phyloP scores from a whole-genome alignment of 2,797 vertebrate genomes.

The Varecia variegata region DNA sequence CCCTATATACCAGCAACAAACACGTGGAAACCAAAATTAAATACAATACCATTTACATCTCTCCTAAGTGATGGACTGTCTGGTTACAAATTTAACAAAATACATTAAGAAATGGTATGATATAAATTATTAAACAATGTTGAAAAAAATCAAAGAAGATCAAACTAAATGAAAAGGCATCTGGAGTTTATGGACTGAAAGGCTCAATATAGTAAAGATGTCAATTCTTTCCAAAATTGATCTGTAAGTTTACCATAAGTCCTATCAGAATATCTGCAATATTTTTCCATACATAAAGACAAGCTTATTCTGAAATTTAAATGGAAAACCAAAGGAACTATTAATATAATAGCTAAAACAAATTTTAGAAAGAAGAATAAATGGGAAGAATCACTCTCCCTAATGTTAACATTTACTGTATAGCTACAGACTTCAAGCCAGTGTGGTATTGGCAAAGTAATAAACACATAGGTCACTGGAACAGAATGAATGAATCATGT shows the following conservation, averaged over 20 bases:
- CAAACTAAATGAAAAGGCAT: not conserved
- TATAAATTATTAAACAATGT: not conserved
- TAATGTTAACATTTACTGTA: not conserved
- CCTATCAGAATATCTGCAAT: too few relatives aligned
- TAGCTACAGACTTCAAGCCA: not conserved
- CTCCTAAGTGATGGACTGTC: not conserved
- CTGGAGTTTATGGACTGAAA: not conserved
- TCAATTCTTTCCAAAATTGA: not conserved
- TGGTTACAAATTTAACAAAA: not conserved
- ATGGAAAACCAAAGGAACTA: not conserved
- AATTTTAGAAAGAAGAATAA: not conserved
- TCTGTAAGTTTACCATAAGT: not conserved
- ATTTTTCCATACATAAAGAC: not conserved
- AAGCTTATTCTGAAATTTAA: not conserved
- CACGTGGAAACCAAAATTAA: not conserved
- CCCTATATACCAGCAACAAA: not conserved
- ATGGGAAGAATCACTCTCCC: not conserved
- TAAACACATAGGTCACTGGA: not conserved
- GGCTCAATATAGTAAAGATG: not conserved
- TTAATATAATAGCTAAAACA: not conserved
- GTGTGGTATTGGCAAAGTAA: not conserved
- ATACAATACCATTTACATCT: not conserved
- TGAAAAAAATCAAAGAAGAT: not conserved
- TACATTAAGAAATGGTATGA: not conserved
- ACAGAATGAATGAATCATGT: not conserved